Conservation (phyloP, 2,797 vertebrate species). For the Brachymystax lenok region DNA sequence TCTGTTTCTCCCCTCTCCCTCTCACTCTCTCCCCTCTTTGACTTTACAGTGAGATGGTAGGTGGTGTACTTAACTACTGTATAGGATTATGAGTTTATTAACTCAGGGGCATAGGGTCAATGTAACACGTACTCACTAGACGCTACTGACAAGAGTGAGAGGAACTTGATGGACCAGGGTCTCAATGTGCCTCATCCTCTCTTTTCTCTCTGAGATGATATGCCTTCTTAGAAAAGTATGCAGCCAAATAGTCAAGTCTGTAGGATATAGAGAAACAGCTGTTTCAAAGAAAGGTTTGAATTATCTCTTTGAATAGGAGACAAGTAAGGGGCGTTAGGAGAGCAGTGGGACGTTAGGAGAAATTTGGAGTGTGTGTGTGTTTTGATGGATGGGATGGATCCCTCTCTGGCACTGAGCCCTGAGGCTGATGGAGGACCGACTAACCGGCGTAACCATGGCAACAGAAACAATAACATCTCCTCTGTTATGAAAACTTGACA, state of each 20-base stretch:
- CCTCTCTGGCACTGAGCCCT: constrained; percentile 43
- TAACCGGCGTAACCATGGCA: constrained; percentile 32
- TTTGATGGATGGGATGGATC: constrained; percentile 14
- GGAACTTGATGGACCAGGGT: too few species aligned
- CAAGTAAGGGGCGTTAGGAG: constrained; percentile 14
- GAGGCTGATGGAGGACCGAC: constrained; percentile 19
- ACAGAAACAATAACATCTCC: constrained; percentile 15
- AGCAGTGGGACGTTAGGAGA: constrained; percentile 15
- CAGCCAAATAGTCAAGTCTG: constrained; percentile 26
- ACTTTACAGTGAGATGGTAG: not conserved
- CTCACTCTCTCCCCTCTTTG: not conserved
- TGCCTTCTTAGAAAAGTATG: not conserved
- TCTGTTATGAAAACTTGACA: not conserved
- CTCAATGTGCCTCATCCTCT: too few species aligned
- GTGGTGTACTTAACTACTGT: not conserved
- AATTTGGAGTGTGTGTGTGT: constrained; percentile 13
- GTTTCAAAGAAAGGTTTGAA: constrained; percentile 31
- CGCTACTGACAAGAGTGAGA: too few species aligned
- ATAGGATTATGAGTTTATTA: too few species aligned
- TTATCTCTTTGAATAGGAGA: constrained; percentile 38
- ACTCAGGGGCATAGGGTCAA: not conserved
- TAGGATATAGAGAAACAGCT: constrained; percentile 49
- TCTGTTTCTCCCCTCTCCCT: not conserved
- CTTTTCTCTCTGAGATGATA: too few species aligned
- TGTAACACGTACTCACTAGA: too few species aligned